Percentiles rank a stretch among this genome's conserved stretches.
Conservation (phyloP, 2,797 vertebrate species). For the Enteromius thamalakanensis region DNA sequence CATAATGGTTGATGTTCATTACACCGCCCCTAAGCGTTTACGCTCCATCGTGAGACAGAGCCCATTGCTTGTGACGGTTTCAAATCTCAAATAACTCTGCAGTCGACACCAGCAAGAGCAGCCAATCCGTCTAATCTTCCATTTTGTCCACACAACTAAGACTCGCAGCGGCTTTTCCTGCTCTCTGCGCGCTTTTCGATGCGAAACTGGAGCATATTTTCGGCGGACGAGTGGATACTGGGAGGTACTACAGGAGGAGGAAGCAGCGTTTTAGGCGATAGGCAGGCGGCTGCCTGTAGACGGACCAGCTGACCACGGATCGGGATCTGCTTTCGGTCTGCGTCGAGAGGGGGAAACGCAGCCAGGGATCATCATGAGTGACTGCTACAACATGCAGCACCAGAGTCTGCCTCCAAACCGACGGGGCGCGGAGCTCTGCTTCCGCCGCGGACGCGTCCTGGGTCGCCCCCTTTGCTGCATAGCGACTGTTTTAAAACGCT, state of each 20-base stretch:
- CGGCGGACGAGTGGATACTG: constrained; percentile 71
- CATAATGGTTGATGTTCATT: constrained; percentile 83
- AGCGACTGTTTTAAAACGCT: constrained; percentile 8
- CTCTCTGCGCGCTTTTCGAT: constrained; percentile 38
- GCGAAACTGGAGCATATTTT: constrained; percentile 76
- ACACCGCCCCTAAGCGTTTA: constrained; percentile 87
- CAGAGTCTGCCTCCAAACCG: constrained; percentile 76
- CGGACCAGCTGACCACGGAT: constrained; percentile 86
- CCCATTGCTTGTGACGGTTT: constrained; percentile 83
- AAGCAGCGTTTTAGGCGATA: constrained; percentile 73
- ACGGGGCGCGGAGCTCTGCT: constrained; percentile 73
- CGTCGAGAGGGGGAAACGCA: constrained; percentile 76
- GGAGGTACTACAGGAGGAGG: constrained; percentile 83
- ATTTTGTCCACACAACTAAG: constrained; percentile 61
- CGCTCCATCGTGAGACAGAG: constrained; percentile 82
- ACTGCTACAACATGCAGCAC: constrained; percentile 78
- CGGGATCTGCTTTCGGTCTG: constrained; percentile 83
- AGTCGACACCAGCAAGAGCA: constrained; percentile 73
- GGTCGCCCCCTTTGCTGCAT: constrained; percentile 22
- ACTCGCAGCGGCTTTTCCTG: constrained; percentile 35
- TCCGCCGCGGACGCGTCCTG: constrained; percentile 70
- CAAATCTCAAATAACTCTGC: constrained; percentile 86
- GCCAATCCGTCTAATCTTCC: constrained; percentile 64
- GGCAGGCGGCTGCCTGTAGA: constrained; percentile 77
- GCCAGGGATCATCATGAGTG: constrained; percentile 73